Conservation (phyloP, 1,140 invertebrate species). For the Macrobrachium nipponense region DNA sequence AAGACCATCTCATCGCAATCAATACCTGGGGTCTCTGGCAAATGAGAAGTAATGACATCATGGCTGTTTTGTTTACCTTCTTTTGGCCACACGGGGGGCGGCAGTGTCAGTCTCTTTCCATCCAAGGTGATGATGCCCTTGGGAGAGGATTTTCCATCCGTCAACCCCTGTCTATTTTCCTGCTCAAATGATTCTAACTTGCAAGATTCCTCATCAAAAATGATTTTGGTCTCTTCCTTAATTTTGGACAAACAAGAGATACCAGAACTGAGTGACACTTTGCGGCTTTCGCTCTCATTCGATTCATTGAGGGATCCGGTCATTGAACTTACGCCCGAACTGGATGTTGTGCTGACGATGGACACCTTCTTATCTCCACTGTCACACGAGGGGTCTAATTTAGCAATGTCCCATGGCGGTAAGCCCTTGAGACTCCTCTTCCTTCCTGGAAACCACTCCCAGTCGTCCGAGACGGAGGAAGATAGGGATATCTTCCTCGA, state of each 20-base stretch:
- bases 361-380: conserved; percentile 41
- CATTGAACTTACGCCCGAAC: conserved; percentile 56
- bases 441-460: conserved; percentile 64
- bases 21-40: not conserved
- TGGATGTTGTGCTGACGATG: conserved; percentile 35
- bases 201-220: conserved; percentile 30
- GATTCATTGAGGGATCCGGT: conserved; percentile 17
- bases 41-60: not conserved
- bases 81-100: conserved; percentile 57
- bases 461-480: conserved; percentile 53
- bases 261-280: conserved; percentile 58
- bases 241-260: conserved; percentile 58
- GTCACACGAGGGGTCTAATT: not conserved
- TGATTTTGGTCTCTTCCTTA: conserved; percentile 48
- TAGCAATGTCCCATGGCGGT: not conserved
- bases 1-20: too few species aligned
- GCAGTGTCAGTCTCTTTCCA: conserved; percentile 42
- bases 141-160: too few species aligned
- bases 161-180: not conserved
- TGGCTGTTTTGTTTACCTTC: conserved; percentile 7
- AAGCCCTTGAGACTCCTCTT: conserved; percentile 38
- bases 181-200: conserved; percentile 49
- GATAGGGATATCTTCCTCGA: conserved; percentile 57
- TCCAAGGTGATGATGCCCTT: conserved; percentile 38
- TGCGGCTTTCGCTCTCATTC: conserved; percentile 38